Percentiles rank a stretch among this genome's conserved stretches.
phyloP scores from a whole-genome alignment of 2,888 invertebrate species.

The Drosophila niveifrons region DNA sequence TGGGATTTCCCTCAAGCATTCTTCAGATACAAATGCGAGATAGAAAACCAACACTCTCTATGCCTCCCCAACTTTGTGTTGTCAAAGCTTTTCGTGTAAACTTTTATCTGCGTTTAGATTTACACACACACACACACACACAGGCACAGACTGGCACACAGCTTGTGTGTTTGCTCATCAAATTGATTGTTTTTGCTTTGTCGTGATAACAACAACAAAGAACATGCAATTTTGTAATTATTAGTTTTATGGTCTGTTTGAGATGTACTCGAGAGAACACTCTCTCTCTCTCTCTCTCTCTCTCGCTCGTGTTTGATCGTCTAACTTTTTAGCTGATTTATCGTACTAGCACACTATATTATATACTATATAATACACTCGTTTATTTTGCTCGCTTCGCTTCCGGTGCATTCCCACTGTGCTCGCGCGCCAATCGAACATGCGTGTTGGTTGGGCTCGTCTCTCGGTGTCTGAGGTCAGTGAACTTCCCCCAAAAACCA shows the following conservation, averaged over 20 bases:
- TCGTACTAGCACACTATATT: background rate
- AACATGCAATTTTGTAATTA: conserved; percentile 78
- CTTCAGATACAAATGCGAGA: conserved; percentile 13
- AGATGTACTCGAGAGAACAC: conserved; percentile 28
- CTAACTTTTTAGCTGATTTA: background rate
- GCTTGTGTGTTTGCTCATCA: conserved; percentile 22
- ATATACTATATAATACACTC: background rate
- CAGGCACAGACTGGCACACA: background rate
- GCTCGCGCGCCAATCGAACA: conserved; percentile 19
- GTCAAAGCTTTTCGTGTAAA: conserved; percentile 54
- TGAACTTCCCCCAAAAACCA: conserved; percentile 47
- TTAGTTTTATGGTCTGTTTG: conserved; percentile 76
- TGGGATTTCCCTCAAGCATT: conserved; percentile 22
- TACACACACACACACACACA: conserved; percentile 15
- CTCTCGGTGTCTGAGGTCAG: conserved; percentile 64
- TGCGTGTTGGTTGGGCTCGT: conserved; percentile 10
- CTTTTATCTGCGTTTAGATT: conserved; percentile 62
- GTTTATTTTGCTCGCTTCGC: conserved; percentile 2
- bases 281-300: too few species aligned
- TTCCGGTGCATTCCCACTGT: conserved; percentile 25
- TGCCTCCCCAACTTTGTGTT: conserved; percentile 24
- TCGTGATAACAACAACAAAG: conserved; percentile 54
- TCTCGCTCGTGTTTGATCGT: conserved; percentile 3
- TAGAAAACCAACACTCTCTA: background rate
- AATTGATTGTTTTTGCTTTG: conserved; percentile 64